Percentiles rank a stretch among this genome's conserved stretches.
Evolutionary conservation across 2,113 vertebrate species (phyloP).

Genomic region (Arizona elegans): DNA sequence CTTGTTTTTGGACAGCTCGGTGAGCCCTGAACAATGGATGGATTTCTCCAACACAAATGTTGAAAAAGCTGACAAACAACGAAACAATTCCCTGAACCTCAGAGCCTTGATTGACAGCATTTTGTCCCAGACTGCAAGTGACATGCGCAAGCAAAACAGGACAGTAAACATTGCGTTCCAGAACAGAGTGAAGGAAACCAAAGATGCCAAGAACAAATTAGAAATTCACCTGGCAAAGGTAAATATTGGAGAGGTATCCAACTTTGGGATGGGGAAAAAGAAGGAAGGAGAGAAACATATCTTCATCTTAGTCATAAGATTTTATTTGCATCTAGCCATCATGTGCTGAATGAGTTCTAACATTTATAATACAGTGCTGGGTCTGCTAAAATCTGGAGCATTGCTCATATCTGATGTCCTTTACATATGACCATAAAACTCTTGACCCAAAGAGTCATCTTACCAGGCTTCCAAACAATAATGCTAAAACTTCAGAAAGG

Average conservation of each 20-base stretch:
- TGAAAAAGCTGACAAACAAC: slow-evolving; percentile 82
- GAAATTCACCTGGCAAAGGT: slow-evolving; percentile 82
- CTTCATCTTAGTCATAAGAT: neutral
- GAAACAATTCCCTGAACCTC: slow-evolving; percentile 76
- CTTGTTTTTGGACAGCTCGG: slow-evolving; percentile 51
- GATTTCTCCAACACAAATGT: slow-evolving; percentile 80
- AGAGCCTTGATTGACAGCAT: slow-evolving; percentile 76
- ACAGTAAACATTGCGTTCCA: slow-evolving; percentile 69
- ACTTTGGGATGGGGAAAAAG: neutral
- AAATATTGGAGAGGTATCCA: neutral
- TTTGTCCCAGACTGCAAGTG: slow-evolving; percentile 76
- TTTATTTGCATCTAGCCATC: neutral
- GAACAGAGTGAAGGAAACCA: slow-evolving; percentile 75
- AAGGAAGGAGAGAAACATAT: neutral
- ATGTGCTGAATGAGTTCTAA: too few relatives aligned
- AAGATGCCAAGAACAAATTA: slow-evolving; percentile 77
- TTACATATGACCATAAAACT: neutral
- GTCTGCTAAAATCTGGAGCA: neutral
- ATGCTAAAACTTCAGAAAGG: neutral
- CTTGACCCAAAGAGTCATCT: neutral
- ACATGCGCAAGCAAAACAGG: slow-evolving; percentile 74
- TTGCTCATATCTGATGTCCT: neutral
- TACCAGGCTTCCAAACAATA: neutral
- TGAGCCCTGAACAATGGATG: slow-evolving; percentile 82
- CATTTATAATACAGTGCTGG: neutral